A percentile compares a stretch with the other conserved stretches of the same genome.
Evolutionary conservation across 2,888 invertebrate genomes (phyloP).

Genomic region (Tenodera sinensis): DNA sequence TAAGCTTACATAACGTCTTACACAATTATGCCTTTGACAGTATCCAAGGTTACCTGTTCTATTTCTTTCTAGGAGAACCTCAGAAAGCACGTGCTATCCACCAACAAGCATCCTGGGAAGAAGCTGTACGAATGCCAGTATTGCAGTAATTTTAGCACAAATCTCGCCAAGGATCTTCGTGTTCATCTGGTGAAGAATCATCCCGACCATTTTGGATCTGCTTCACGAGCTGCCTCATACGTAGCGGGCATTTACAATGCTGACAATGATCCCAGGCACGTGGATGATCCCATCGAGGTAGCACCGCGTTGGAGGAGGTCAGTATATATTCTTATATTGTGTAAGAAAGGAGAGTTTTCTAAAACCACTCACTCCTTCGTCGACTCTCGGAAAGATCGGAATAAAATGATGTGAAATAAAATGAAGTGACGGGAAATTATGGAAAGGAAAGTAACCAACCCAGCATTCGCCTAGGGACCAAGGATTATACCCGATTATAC

Average conservation of each 20-base stretch:
- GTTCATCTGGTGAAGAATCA: conserved; percentile 61
- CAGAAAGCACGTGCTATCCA: conserved; percentile 78
- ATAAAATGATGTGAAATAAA: too few relatives aligned
- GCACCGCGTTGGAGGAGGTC: conserved; percentile 21
- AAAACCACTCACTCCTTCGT: too few relatives aligned
- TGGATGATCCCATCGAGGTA: conserved; percentile 20
- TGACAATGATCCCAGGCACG: conserved; percentile 38
- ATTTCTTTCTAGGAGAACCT: conserved; percentile 68
- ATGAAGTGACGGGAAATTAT: too few relatives aligned
- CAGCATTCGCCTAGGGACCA: too few relatives aligned
- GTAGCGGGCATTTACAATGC: conserved; percentile 50
- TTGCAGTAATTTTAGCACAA: conserved; percentile 58
- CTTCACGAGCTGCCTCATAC: conserved; percentile 51
- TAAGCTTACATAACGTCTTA: too few relatives aligned
- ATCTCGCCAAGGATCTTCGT: conserved; percentile 64
- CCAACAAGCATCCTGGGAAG: conserved; percentile 72
- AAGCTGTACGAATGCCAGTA: conserved; percentile 73
- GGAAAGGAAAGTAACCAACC: too few relatives aligned
- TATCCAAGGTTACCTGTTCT: neutral
- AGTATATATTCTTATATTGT: neutral
- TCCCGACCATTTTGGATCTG: conserved; percentile 49
- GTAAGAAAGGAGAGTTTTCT: too few relatives aligned
- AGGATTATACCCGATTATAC: too few relatives aligned
- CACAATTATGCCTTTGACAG: too few relatives aligned
- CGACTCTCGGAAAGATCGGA: too few relatives aligned